Evolutionary conservation across 2,113 vertebrate species (phyloP).

Genomic region (Lophius piscatorius): DNA sequence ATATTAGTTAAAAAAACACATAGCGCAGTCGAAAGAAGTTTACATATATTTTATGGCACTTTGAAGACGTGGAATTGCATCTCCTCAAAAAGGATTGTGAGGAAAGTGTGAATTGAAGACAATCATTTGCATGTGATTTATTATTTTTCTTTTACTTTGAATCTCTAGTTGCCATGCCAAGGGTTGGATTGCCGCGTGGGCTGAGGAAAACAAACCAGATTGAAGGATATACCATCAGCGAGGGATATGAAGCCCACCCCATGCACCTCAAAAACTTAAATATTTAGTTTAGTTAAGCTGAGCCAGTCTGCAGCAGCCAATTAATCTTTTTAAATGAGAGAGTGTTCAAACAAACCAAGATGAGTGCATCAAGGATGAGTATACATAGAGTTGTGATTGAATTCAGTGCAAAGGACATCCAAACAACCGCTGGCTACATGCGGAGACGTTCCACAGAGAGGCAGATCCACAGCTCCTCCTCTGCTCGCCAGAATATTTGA

Average conservation of each 20-base stretch:
- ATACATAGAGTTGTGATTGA: constrained; percentile 14
- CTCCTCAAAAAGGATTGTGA: no score
- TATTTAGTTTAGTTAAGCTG: constrained; percentile 46
- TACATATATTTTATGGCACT: no score
- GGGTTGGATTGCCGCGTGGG: constrained; percentile 2
- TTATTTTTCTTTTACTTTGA: no score
- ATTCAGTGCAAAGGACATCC: neutral
- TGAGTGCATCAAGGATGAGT: neutral
- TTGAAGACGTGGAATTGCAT: no score
- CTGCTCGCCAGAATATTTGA: constrained; percentile 3
- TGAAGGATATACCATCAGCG: constrained; percentile 2
- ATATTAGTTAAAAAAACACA: no score
- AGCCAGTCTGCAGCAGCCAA: constrained; percentile 12
- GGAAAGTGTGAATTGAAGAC: no score
- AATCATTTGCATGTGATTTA: neutral
- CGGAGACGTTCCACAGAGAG: neutral
- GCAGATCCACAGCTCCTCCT: no score
- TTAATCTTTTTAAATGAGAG: constrained; percentile 52
- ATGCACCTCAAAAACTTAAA: constrained; percentile 43
- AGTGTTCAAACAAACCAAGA: constrained; percentile 47
- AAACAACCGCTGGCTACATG: neutral
- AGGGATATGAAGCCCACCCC: constrained; percentile 24
- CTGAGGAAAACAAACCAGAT: constrained; percentile 19
- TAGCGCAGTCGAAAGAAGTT: no score
- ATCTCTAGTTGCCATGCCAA: no score